Base-by-base conservation (phyloP, 2,797 vertebrate species). In the Myiotriccus ornatus region DNA sequence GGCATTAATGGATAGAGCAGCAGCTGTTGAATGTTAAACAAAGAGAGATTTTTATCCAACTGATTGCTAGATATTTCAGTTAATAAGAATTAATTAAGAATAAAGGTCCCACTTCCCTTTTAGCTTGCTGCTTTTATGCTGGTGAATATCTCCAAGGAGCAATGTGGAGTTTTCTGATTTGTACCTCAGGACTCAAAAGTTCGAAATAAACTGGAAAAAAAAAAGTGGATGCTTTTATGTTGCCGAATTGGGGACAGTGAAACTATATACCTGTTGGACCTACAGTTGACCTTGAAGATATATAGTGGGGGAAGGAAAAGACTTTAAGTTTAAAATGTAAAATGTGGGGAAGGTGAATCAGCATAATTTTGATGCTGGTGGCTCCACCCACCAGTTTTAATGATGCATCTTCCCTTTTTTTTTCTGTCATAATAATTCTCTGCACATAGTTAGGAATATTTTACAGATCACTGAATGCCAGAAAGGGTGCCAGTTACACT, bases 1-100 rank as follows among this genome's bases (percentile, higher is more conserved):
- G 57, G 41, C 81, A 90, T 84, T 93, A 94, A 93, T 84, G 73
- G 59, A 94, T 78, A 69, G 52, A 93, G 78, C 56, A 90, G 86
- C 78, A 91, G 62, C 91, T 97, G 83, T 94, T 96, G 93, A 94
- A 90, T 79, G 80, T 90, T 96, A 84, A 95, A 94, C 89, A 94
- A 81, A 90, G 82, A 84, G 79, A 89, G 55, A 79, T 94, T 96
- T 94, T 84, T 37, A 68, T 94, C 85, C 94, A 94, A 93, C 87
- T 86, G 86, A 93, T 95, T 71, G 63, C 64, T 93, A 94, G 91
- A 94, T 94, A 96, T 93, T 93, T 84, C 63, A 86, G 59, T 91
- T 90, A 93, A 79, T 88, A 86, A 84, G 74, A 90, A 82, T 94
- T 89, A 84, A 94, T 95, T 93, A 95, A 84, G 47, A 89, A 56